Percentiles rank a stretch among this genome's conserved stretches.
Evolutionary conservation across 2,113 vertebrate species (phyloP).

Genomic region (Plestiodon gilberti): DNA sequence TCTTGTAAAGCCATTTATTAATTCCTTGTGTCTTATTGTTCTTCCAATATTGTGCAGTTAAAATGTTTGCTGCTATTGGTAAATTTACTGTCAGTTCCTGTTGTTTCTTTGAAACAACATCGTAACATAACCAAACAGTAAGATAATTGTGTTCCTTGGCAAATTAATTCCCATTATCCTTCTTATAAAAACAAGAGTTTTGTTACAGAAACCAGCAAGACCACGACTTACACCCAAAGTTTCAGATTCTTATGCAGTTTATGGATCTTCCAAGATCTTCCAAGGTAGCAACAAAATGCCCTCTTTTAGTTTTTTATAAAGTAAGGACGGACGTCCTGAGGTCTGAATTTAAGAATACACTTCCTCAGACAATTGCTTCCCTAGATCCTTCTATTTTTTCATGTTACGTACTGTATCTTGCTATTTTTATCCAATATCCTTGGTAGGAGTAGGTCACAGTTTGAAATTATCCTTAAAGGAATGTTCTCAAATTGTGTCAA

Average conservation of each 20-base stretch:
- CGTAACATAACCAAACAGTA: slow-evolving; percentile 1
- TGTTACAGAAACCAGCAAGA: background rate
- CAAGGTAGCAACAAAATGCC: background rate
- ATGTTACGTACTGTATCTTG: background rate
- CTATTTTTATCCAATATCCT: background rate
- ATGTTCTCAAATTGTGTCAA: background rate
- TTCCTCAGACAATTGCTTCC: background rate
- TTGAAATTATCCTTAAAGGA: background rate
- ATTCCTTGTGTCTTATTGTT: slow-evolving; percentile 25
- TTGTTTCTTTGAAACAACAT: slow-evolving; percentile 8
- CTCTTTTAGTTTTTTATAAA: background rate
- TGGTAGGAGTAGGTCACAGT: background rate
- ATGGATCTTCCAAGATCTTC: background rate
- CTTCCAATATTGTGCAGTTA: slow-evolving; percentile 6
- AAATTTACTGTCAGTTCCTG: slow-evolving; percentile 26
- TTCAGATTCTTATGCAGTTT: background rate
- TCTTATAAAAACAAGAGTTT: slow-evolving; percentile 24
- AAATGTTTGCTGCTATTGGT: slow-evolving; percentile 6
- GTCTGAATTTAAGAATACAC: background rate
- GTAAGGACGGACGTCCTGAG: background rate
- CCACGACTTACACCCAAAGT: background rate
- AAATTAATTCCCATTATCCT: slow-evolving; percentile 17
- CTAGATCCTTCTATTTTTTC: background rate
- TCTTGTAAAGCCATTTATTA: slow-evolving; percentile 28
- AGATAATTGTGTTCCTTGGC: slow-evolving; percentile 4